phyloP scores from a whole-genome alignment of 2,888 invertebrate genomes.

The Anagyrus pseudococci region DNA sequence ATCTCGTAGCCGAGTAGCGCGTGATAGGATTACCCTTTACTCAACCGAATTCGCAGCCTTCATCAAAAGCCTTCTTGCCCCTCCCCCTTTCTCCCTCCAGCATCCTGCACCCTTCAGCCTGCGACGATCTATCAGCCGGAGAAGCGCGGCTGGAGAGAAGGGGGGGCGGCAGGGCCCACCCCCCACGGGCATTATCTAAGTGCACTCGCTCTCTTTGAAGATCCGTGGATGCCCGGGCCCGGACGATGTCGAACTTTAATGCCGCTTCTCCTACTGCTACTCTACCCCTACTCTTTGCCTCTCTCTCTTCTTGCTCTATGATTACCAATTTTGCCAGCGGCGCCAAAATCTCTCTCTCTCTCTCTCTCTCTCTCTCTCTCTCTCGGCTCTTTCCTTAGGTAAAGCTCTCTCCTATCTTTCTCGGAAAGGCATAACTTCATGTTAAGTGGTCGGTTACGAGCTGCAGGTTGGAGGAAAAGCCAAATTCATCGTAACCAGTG shows the following conservation, averaged over 20 bases:
- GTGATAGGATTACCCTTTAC: constrained; percentile 63
- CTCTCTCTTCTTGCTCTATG: constrained; percentile 58
- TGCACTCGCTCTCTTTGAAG: constrained; percentile 54
- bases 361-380: neutral
- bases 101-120: constrained; percentile 5
- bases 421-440: no score
- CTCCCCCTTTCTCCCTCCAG: neutral
- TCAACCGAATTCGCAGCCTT: constrained; percentile 60
- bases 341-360: neutral
- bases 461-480: neutral
- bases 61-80: constrained; percentile 58
- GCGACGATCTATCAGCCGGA: neutral
- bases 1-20: constrained; percentile 44
- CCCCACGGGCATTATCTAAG: constrained; percentile 60
- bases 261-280: constrained; percentile 19
- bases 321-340: constrained; percentile 63
- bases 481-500: neutral
- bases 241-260: constrained; percentile 45
- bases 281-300: constrained; percentile 60
- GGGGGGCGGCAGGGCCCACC: neutral
- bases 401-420: no score
- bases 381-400: no score
- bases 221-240: constrained; percentile 54
- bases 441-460: no score
- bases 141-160: no score